Base-by-base conservation (phyloP, 2,888 invertebrate genomes). In the Ennomos quercinarius region DNA sequence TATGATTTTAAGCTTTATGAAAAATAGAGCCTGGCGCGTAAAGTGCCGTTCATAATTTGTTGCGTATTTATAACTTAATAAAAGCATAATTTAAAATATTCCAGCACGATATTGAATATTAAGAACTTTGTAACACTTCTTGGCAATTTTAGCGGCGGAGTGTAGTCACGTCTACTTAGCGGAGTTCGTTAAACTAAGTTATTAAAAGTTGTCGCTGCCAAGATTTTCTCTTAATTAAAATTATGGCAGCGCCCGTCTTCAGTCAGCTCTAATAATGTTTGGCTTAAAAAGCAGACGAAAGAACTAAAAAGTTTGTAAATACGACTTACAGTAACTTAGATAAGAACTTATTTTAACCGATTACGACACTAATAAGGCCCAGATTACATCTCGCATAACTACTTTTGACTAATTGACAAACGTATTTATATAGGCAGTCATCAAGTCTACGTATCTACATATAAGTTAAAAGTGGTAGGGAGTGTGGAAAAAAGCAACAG, bases 221-320 rank as follows among this genome's bases (percentile, higher is more conserved):
- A 72, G 69, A 70, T 73, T 69, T 74, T 67, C 74, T 68, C 70
- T 74, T 77, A 78, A 78, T 78, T 78, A 78, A 79, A 77, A 77
- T 79, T 68, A 71, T 69, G 70, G 51, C 55, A 65, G 63, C 61
- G 65, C 53, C 51, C 64, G 66, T 61, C 64, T 63, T 53, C 60
- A 63, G 60, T 66, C 62, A 64, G 63, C 56, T 65, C 63, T 57
- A 57, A 58, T 67, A 63, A 68, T 48, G 59, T 49, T 50, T 63
- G 46, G 43, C 62, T 61, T 60, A 51, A 60, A 27, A 27, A 9
- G 10, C 42, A 50, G 42, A 13, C 9, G n/a, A 34, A 44, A n/a
- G 45, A n/a, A n/a, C 13, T 34, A 6, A 27, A 27, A 27, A 27
- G 4, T 27, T 27, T 27, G 6, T 10, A 37, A 13, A 10, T 0